A percentile compares a stretch with the other conserved stretches of the same genome.
Evolutionary conservation across 2,888 invertebrate species (phyloP).

Genomic region (Melanotus villosus): DNA sequence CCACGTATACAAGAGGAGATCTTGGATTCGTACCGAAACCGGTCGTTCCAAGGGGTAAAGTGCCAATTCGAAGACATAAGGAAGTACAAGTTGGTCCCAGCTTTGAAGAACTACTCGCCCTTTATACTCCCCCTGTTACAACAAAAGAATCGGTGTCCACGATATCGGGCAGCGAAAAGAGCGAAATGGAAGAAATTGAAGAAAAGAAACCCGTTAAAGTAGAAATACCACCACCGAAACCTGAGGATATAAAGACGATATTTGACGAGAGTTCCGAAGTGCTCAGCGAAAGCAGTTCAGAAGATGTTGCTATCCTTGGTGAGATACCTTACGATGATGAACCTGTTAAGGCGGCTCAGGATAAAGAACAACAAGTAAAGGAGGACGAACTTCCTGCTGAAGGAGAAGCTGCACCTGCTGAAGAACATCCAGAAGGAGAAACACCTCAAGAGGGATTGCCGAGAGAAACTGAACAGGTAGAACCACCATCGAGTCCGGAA

Average conservation of each 20-base stretch:
- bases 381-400: neutral
- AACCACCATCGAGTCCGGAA: too few species aligned
- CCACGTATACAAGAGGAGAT: slow-evolving; percentile 76
- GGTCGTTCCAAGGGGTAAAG: slow-evolving; percentile 56
- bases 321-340: too few species aligned
- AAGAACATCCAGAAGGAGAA: too few species aligned
- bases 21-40: slow-evolving; percentile 77
- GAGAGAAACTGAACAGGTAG: too few species aligned
- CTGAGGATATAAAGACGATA: neutral
- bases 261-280: neutral
- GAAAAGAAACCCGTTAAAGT: too few species aligned
- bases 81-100: slow-evolving; percentile 60
- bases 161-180: too few species aligned
- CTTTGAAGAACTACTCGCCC: slow-evolving; percentile 53
- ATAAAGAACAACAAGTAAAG: neutral
- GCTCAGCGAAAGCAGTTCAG: neutral
- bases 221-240: too few species aligned
- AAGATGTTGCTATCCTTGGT: neutral
- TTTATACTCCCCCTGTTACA: neutral
- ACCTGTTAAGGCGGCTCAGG: neutral
- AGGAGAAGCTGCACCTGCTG: too few species aligned
- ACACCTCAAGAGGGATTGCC: slow-evolving; percentile 15
- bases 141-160: too few species aligned
- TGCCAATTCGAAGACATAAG: slow-evolving; percentile 58
- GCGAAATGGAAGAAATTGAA: too few species aligned